Conservation (phyloP, 2,113 vertebrate species). For the Chloropsis hardwickii region DNA sequence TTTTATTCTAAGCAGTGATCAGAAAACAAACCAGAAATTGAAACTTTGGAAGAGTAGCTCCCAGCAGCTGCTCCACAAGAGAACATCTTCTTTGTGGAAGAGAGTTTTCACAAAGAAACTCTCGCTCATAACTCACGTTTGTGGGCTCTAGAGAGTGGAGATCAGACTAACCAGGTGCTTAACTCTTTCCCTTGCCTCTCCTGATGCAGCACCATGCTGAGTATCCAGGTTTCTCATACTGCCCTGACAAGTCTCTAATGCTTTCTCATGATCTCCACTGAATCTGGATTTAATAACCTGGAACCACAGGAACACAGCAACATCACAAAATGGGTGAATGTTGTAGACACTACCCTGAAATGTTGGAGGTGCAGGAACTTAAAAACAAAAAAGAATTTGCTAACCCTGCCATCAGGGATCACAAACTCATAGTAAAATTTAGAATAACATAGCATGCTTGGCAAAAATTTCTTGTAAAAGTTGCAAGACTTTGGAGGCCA, state of each 20-base stretch:
- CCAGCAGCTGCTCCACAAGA: background rate
- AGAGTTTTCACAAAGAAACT: background rate
- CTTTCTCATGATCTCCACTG: background rate
- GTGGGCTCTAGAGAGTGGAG: background rate
- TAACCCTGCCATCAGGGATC: background rate
- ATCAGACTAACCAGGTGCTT: background rate
- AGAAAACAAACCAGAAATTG: background rate
- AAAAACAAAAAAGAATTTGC: background rate
- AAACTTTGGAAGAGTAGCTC: background rate
- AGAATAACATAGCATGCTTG: background rate
- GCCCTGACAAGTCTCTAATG: background rate
- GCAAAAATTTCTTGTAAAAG: background rate
- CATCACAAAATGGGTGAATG: background rate
- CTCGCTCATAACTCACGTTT: background rate
- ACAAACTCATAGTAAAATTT: background rate
- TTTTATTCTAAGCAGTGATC: background rate
- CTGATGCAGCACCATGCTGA: background rate
- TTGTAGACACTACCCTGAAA: background rate
- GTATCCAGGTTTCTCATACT: background rate
- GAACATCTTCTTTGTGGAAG: background rate
- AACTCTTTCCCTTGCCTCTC: background rate
- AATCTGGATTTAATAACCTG: background rate
- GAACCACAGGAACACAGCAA: background rate
- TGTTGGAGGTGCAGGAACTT: rapidly evolving
- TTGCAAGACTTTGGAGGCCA: background rate